Evolutionary conservation across 2,797 vertebrate species (phyloP), one percentile per base, ranked within the genome.

Genomic region (Myripristis jacobus): DNA sequence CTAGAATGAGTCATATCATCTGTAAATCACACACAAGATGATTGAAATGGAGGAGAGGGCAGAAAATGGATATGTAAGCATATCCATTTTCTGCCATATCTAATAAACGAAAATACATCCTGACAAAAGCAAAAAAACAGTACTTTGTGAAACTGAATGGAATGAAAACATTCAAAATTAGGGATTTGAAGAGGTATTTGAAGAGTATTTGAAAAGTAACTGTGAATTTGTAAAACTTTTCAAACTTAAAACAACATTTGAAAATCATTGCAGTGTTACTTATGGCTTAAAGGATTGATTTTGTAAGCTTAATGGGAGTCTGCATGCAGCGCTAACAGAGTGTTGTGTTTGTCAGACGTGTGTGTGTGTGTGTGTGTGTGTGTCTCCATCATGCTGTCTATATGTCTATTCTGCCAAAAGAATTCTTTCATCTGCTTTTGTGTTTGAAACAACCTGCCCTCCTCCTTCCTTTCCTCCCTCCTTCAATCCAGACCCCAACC

Each of bases 401-500:
- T n/a, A n/a, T 70, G 79, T 81, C 79, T 70, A 31, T 63, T 81
- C 85, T 86, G 85, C 85, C 86, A 90, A 86, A 81, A 80, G 78
- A 79, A 70, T 73, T 86, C 88, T 92, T 92, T 92, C 86, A 93
- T 93, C 86, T 89, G 86, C 86, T 88, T 85, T 88, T 92, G 85
- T 87, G 83, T 92, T 91, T 86, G 52, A 90, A 91, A 93, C 85
- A 90, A 90, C 87, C 89, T 90, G 84, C 83, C 84, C 88, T 86
- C 81, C 79, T 83, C 82, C 77, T 77, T 82, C 77, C 24, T 70
- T 62, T 79, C 69, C 66, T 70, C 71, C 74, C 60, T 84, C 61
- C 71, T 76, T 80, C 84, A 83, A 43, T 79, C 72, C 65, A 83
- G 80, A 81, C 62, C 72, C 60, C 71, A 77, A 84, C 79, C 86